Percentiles rank a stretch among this genome's conserved stretches.
Conservation (phyloP, 2,888 invertebrate species). For the Abrostola tripartita region DNA sequence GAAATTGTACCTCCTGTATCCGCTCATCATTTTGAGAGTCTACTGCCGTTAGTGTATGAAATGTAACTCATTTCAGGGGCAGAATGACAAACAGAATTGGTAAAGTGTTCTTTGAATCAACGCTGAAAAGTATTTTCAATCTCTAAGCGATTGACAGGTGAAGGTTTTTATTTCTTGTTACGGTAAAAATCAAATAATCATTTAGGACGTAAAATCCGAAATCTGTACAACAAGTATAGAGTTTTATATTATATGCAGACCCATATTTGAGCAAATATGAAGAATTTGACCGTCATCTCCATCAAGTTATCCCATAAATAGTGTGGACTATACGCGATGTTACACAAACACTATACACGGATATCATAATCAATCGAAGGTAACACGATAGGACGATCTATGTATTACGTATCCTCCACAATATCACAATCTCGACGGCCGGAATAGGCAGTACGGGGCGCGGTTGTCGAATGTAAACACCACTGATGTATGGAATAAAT, state of each 20-base stretch:
- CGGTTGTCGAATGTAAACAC: slow-evolving; percentile 54
- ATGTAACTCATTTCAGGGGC: slow-evolving; percentile 53
- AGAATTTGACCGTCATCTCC: slow-evolving; percentile 35
- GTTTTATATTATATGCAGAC: not conserved
- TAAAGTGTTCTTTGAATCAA: slow-evolving; percentile 49
- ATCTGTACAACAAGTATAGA: not conserved
- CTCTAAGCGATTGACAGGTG: slow-evolving; percentile 49
- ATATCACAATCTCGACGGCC: slow-evolving; percentile 28
- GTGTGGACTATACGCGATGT: slow-evolving; percentile 41
- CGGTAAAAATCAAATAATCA: not conserved
- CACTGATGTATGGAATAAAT: slow-evolving; percentile 63
- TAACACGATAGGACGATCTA: slow-evolving; percentile 45
- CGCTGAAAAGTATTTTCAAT: slow-evolving; percentile 56
- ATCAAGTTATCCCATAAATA: slow-evolving; percentile 48
- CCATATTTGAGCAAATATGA: slow-evolving; percentile 19
- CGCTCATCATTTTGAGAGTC: too few relatives aligned
- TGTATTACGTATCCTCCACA: slow-evolving; percentile 45
- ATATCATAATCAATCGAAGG: slow-evolving; percentile 62
- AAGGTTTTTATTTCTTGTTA: slow-evolving; percentile 25
- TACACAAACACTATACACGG: slow-evolving; percentile 58
- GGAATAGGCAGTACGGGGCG: slow-evolving; percentile 22
- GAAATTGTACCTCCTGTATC: too few relatives aligned
- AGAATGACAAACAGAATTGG: slow-evolving; percentile 66
- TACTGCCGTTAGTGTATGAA: not conserved
- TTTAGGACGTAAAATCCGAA: not conserved